Conservation (phyloP, 2,797 vertebrate species). For the Tenualosa thibaudeaui region DNA sequence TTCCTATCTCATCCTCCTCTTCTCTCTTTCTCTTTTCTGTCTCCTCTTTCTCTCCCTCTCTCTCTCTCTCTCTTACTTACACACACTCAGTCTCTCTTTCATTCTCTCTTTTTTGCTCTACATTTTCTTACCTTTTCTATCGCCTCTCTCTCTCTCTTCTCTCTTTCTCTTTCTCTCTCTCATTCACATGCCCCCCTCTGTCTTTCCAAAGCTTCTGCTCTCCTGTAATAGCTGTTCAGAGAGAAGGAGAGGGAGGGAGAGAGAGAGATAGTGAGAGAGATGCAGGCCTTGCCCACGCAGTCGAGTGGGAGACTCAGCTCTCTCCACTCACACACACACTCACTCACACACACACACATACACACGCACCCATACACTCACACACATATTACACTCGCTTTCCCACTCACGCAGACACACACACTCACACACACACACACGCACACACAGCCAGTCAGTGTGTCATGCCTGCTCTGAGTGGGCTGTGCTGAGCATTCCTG, state of each 20-base stretch:
- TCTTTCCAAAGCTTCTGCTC: constrained; percentile 45
- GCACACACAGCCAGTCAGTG: constrained; percentile 55
- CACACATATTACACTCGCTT: constrained; percentile 14
- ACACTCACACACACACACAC: constrained; percentile 37
- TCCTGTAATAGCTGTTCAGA: constrained; percentile 50
- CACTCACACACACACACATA: constrained; percentile 11
- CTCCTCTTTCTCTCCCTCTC: not conserved
- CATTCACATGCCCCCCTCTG: constrained; percentile 50
- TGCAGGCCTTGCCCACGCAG: constrained; percentile 57
- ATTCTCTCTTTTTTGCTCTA: not conserved
- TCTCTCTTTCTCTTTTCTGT: not conserved
- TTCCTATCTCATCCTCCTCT: constrained; percentile 21
- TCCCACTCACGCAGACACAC: constrained; percentile 18
- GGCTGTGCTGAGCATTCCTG: constrained; percentile 52
- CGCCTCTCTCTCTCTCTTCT: not conserved
- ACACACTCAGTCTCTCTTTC: constrained; percentile 3
- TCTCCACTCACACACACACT: constrained; percentile 44
- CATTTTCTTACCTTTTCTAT: not conserved
- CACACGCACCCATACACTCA: constrained; percentile 4
- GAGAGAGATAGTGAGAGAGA: constrained; percentile 46
- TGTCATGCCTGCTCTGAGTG: constrained; percentile 60
- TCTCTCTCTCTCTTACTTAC: constrained; percentile 28
- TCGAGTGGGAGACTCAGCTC: constrained; percentile 56
- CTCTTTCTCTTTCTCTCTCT: constrained; percentile 32
- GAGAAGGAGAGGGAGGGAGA: not conserved